These are phyloP conservation scores for Crotalus adamanteus DNA, from an alignment of 2,797 vertebrate species.

Conservation along the genomic window DNA sequence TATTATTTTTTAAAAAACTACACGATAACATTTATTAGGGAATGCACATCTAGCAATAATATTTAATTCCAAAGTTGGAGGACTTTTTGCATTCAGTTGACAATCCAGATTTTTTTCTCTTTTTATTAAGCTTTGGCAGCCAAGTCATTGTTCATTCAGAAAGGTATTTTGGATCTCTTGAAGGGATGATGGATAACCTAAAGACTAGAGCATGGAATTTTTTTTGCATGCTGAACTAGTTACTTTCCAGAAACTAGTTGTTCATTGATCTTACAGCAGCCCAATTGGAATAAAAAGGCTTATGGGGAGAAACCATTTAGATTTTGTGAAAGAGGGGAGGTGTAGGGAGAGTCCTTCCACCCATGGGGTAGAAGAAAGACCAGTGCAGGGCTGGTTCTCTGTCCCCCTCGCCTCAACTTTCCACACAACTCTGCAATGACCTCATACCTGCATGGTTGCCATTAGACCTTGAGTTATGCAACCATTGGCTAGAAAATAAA, in stretches of 20 bases:
- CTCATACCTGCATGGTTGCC: constrained; percentile 57
- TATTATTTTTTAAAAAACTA: not conserved
- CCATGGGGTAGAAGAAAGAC: not conserved
- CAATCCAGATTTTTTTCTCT: not conserved
- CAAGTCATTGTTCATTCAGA: not conserved
- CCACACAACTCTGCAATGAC: constrained; percentile 35
- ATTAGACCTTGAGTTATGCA: constrained; percentile 51
- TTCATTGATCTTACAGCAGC: not conserved
- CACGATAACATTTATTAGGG: not conserved
- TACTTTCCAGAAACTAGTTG: not conserved
- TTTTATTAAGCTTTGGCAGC: not conserved
- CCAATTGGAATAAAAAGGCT: not conserved
- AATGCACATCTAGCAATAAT: not conserved
- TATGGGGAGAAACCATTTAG: too few relatives aligned
- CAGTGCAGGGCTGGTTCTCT: not conserved
- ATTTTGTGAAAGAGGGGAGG: not conserved
- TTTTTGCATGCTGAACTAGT: not conserved
- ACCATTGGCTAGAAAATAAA: constrained; percentile 53
- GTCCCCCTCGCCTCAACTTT: not conserved
- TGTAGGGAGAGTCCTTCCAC: not conserved
- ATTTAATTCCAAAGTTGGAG: not conserved
- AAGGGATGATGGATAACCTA: not conserved
- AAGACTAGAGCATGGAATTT: not conserved
- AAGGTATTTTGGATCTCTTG: not conserved
- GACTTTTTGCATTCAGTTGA: not conserved